Conservation (phyloP, 2,888 invertebrate genomes). For the Resseliella maxima region DNA sequence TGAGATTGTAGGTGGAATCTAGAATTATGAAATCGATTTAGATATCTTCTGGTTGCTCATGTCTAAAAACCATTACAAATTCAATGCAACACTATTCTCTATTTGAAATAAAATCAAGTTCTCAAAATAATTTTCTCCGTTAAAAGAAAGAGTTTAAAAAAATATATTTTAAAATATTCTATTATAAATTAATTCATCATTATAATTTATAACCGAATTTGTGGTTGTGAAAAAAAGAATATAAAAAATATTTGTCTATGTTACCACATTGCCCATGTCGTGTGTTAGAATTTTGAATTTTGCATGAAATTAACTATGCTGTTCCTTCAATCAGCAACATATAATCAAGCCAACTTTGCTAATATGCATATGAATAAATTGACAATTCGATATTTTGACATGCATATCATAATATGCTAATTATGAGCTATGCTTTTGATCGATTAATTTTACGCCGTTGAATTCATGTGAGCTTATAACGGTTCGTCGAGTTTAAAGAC, state of each 20-base stretch:
- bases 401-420: constrained; percentile 51
- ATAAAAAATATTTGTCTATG: too few relatives aligned
- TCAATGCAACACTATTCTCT: neutral
- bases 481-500: neutral
- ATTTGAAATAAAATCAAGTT: too few relatives aligned
- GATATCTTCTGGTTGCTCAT: neutral
- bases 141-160: too few relatives aligned
- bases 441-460: neutral
- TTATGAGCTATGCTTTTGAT: neutral
- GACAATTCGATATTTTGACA: constrained; percentile 51
- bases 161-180: too few relatives aligned
- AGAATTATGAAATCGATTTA: neutral
- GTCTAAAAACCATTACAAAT: too few relatives aligned
- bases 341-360: neutral
- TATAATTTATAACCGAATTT: too few relatives aligned
- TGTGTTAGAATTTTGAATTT: too few relatives aligned
- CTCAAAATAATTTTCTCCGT: too few relatives aligned
- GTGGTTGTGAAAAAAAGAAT: too few relatives aligned
- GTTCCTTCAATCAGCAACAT: too few relatives aligned
- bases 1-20: neutral
- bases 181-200: too few relatives aligned
- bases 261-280: neutral
- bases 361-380: constrained; percentile 53
- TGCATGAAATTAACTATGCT: neutral
- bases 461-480: neutral